These are phyloP conservation scores for Torymus texanus DNA, from an alignment of 2,888 invertebrate species.

Conservation along the genomic window DNA sequence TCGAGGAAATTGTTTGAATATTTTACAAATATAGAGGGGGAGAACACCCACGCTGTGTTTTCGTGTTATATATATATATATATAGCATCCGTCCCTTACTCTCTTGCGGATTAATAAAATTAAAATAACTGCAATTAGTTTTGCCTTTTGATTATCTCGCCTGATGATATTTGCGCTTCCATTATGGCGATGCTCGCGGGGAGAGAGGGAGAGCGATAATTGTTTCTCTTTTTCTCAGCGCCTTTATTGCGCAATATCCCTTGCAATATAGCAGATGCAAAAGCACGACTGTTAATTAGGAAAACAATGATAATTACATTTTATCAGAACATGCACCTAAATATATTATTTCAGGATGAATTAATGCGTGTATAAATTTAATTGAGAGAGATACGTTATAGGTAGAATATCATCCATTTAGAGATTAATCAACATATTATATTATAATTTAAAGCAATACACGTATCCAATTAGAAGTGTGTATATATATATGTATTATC, in stretches of 20 bases:
- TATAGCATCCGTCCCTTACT: not conserved
- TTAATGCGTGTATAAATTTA: too few species aligned
- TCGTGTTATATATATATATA: too few species aligned
- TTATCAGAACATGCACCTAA: too few species aligned
- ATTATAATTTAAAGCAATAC: too few species aligned
- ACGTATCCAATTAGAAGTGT: too few species aligned
- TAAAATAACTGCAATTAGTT: constrained; percentile 42
- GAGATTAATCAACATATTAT: too few species aligned
- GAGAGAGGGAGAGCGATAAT: constrained; percentile 14
- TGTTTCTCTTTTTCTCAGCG: constrained; percentile 29
- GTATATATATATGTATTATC: too few species aligned
- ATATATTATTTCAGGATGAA: too few species aligned
- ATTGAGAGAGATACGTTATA: too few species aligned
- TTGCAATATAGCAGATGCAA: constrained; percentile 2
- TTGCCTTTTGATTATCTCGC: constrained; percentile 31
- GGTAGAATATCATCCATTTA: too few species aligned
- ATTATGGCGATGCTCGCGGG: constrained; percentile 10
- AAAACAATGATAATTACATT: too few species aligned
- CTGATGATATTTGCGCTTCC: constrained; percentile 13
- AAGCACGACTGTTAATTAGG: too few species aligned
- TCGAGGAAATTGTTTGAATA: constrained; percentile 41
- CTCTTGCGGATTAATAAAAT: constrained; percentile 19
- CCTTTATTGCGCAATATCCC: not conserved
- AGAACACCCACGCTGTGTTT: constrained; percentile 1
- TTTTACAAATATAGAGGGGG: constrained; percentile 3